Percentiles rank a stretch among this genome's conserved stretches.
These are phyloP conservation scores for Tigriopus japonicus DNA, from an alignment of 1,140 invertebrate species.

Conservation along the genomic window DNA sequence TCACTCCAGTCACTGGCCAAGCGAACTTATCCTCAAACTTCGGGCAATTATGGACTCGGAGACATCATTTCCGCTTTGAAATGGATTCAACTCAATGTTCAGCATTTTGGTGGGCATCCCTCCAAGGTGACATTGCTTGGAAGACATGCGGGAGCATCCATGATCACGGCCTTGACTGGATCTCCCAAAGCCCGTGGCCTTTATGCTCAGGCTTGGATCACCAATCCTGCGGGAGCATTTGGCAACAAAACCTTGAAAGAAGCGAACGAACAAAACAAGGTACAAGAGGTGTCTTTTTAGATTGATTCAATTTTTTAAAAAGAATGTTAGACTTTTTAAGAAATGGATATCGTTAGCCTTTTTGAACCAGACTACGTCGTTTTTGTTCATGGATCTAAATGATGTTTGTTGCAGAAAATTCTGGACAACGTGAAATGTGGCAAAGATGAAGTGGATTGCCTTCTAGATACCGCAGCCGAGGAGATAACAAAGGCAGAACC, in stretches of 20 bases:
- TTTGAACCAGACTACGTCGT: too few species aligned
- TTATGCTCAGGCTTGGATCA: slow-evolving; percentile 20
- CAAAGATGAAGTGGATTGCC: background rate
- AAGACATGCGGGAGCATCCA: slow-evolving; percentile 52
- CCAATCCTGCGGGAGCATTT: slow-evolving; percentile 16
- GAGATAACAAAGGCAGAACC: background rate
- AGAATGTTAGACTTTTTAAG: too few species aligned
- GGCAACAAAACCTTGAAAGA: background rate
- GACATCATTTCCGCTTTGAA: slow-evolving; percentile 53
- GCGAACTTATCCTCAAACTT: slow-evolving; percentile 43
- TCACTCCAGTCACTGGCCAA: slow-evolving; percentile 43
- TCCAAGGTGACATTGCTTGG: slow-evolving; percentile 52
- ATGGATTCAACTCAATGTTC: slow-evolving; percentile 57
- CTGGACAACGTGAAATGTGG: too few species aligned
- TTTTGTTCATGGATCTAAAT: too few species aligned
- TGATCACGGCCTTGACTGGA: slow-evolving; percentile 45
- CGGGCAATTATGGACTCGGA: slow-evolving; percentile 67
- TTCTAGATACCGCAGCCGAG: background rate
- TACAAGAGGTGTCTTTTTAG: background rate
- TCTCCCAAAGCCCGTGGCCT: slow-evolving; percentile 27
- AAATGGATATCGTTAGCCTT: too few species aligned
- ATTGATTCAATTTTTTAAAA: too few species aligned
- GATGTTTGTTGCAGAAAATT: too few species aligned
- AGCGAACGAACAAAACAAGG: background rate
- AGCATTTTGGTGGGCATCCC: slow-evolving; percentile 58